Base-by-base conservation (phyloP, 2,113 vertebrate genomes). In the Onychostruthus taczanowskii region DNA sequence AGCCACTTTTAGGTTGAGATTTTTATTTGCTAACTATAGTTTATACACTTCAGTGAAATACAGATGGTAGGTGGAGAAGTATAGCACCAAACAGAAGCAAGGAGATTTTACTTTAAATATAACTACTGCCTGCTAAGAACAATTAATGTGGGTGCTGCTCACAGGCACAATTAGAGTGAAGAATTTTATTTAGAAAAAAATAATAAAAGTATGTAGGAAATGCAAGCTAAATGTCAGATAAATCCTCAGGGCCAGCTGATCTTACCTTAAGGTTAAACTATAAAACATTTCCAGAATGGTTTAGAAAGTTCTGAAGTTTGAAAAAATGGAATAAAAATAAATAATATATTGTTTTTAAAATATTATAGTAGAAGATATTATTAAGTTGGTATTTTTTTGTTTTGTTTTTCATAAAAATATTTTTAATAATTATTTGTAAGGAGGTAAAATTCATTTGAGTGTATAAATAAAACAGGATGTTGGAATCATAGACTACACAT, bases 371-470 rank as follows among this genome's bases (percentile, higher is more conserved):
- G 35, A 81, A 49, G 0, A 39, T 26, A 26, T 35, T 50, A 56
- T 59, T 1, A 41, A 39, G 8, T 14, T 30, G 5, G 3, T 6
- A 2, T 2, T 31, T 28, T 35, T 35, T 47, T 23, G 4, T 6
- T 50, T 74, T 31, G 7, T 13, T 46, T 55, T 43, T 49, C 4
- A 43, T 35, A 1, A 37, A 61, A 22, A 1, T 10, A 8, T 59
- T 37, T 68, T 26, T 11, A 18, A 74, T 84, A 39, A 47, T 30
- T 43, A 10, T 11, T 79, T 66, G 10, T 3, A n/a, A 62, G 6
- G 10, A 31, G 20, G 21, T 28, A 70, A 68, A 87, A 72, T 22
- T 14, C 9, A 8, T 46, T 73, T 39, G 28, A 4, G 6, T 39
- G n/a, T 5, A 9, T 63, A 58, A 62, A 63, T 49, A 26, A 68